A percentile compares a stretch with the other conserved stretches of the same genome.
Evolutionary conservation across 2,888 invertebrate species (phyloP).

Genomic region (Chrysolina oricalcia): DNA sequence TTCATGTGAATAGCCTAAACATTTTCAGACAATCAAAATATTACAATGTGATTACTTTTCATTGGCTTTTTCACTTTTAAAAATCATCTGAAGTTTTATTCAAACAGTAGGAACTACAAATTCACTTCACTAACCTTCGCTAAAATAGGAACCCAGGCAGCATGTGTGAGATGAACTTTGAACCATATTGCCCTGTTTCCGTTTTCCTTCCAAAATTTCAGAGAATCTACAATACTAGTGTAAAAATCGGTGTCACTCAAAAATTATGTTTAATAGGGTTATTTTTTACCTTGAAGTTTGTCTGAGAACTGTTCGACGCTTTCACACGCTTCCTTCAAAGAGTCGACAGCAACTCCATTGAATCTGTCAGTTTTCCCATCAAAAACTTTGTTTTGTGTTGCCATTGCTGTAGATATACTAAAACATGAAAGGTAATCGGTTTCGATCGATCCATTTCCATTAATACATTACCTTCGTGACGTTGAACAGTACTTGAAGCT

Average conservation of each 20-base stretch:
- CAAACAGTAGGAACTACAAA: too few relatives aligned
- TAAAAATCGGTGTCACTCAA: too few relatives aligned
- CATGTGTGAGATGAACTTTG: slow-evolving; percentile 80
- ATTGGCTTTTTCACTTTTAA: too few relatives aligned
- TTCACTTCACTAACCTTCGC: slow-evolving; percentile 74
- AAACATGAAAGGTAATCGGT: not conserved
- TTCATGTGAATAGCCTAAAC: not conserved
- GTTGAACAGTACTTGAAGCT: not conserved
- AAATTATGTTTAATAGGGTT: too few relatives aligned
- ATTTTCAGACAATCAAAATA: too few relatives aligned
- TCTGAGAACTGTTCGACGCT: slow-evolving; percentile 72
- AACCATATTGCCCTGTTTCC: slow-evolving; percentile 87
- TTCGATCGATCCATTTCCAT: not conserved
- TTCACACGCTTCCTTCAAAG: slow-evolving; percentile 75
- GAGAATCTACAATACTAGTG: slow-evolving; percentile 76
- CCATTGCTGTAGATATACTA: not conserved
- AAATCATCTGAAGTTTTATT: too few relatives aligned
- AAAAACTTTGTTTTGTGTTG: slow-evolving; percentile 64
- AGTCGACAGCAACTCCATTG: slow-evolving; percentile 83
- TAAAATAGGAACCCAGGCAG: slow-evolving; percentile 84
- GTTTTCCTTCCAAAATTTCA: slow-evolving; percentile 79
- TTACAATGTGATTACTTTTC: too few relatives aligned
- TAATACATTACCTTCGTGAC: slow-evolving; percentile 4
- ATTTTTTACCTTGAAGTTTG: slow-evolving; percentile 76
- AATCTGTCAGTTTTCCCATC: slow-evolving; percentile 77